Conservation (phyloP, 2,797 vertebrate genomes). For the Ctenochaetus hawaiiensis region DNA sequence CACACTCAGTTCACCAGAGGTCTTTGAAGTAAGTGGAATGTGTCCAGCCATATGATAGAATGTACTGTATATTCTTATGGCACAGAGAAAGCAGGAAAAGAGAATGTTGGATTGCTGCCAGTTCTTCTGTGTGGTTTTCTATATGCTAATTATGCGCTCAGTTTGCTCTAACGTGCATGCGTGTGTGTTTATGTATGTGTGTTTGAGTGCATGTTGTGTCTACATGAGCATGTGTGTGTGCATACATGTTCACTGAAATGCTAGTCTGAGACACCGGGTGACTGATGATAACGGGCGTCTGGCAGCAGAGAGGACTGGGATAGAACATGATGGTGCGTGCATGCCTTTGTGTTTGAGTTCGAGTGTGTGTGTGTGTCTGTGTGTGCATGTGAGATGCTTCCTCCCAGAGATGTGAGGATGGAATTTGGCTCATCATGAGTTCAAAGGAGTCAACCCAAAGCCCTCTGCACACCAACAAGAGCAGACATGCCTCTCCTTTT, state of each 20-base stretch:
- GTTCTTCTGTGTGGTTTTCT: conserved; percentile 55
- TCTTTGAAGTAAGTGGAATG: conserved; percentile 79
- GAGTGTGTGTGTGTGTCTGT: conserved; percentile 17
- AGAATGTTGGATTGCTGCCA: conserved; percentile 43
- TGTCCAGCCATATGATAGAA: conserved; percentile 68
- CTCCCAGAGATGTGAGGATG: conserved; percentile 63
- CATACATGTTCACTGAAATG: conserved; percentile 12
- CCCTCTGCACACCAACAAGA: conserved; percentile 66
- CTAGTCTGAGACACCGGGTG: conserved; percentile 43
- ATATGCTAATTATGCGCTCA: conserved; percentile 61
- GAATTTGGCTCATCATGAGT: conserved; percentile 77
- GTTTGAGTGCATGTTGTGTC: conserved; percentile 44
- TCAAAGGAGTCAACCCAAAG: conserved; percentile 76
- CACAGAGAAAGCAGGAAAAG: conserved; percentile 54
- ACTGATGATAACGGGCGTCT: conserved; percentile 60
- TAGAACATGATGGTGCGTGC: conserved; percentile 35
- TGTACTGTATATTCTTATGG: conserved; percentile 56
- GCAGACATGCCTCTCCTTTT: conserved; percentile 60
- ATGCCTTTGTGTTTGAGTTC: background rate
- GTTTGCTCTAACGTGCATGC: conserved; percentile 19
- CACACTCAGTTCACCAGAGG: conserved; percentile 64
- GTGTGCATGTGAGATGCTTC: conserved; percentile 45
- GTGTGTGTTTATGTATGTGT: conserved; percentile 4
- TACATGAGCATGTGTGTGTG: background rate
- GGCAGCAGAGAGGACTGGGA: conserved; percentile 15